Percentiles rank a stretch among this genome's conserved stretches.
These are phyloP conservation scores for Chrysaora quinquecirrha DNA, from an alignment of 30 jellyfish, hydroid and myxozoan genomes.

Conservation along the genomic window DNA sequence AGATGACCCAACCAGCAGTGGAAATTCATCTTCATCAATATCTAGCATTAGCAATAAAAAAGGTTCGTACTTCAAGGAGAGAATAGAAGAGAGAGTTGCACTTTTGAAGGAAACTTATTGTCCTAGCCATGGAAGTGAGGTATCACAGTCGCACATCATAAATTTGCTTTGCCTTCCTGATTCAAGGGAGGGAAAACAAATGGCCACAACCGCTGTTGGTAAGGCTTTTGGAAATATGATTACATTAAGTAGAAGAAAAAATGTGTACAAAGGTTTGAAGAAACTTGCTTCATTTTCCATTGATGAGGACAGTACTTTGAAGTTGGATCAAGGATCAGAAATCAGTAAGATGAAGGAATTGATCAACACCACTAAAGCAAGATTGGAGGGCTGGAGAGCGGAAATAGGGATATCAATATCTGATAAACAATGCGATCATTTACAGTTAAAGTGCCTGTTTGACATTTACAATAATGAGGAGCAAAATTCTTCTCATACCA, in stretches of 20 bases:
- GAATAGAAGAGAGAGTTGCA: constrained; percentile 24
- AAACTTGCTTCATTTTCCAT: not conserved
- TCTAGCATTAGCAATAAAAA: constrained; percentile 4
- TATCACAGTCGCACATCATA: not conserved
- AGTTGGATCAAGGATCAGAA: constrained; percentile 26
- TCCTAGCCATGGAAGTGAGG: constrained; percentile 9
- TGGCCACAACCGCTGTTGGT: constrained; percentile 38
- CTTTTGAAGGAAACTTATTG: constrained; percentile 30
- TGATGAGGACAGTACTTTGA: constrained; percentile 19
- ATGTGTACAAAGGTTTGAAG: constrained; percentile 29
- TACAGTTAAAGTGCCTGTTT: constrained; percentile 18
- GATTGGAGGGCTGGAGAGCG: constrained; percentile 36
- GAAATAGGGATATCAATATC: constrained; percentile 9
- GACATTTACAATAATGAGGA: constrained; percentile 29
- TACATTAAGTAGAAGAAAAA: constrained; percentile 13
- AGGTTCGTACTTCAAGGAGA: constrained; percentile 21
- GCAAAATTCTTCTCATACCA: constrained; percentile 31
- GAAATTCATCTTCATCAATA: constrained; percentile 16
- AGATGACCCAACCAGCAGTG: constrained; percentile 25
- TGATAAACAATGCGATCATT: constrained; percentile 3
- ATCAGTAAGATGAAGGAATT: constrained; percentile 9
- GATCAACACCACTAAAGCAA: constrained; percentile 22
- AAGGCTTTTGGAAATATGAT: constrained; percentile 16
- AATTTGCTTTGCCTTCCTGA: constrained; percentile 21
- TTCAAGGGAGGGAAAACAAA: constrained; percentile 37